Base-by-base conservation (phyloP, 2,888 invertebrate genomes). In the Cryptocephalus primarius region DNA sequence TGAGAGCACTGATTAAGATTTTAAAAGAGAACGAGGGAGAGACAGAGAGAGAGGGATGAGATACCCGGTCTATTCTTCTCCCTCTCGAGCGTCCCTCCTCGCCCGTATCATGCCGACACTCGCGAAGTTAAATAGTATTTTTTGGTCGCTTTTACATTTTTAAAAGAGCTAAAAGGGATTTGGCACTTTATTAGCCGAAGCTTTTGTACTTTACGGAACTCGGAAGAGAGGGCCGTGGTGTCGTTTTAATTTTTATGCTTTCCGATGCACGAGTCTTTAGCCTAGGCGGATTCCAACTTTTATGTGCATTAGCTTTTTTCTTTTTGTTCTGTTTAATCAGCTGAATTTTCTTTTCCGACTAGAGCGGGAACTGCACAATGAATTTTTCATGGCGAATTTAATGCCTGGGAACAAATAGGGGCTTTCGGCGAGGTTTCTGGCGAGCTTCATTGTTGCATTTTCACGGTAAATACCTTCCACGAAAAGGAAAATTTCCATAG, bases 1-100 rank as follows among this genome's bases (percentile, higher is more conserved):
- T 65, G 66, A 62, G 62, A 66, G 65, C 65, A 66, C 63, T 67
- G 68, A 68, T 68, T 68, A 68, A 68, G 67, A 68, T 67, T 68
- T 67, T 66, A 67, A 66, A 61, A 48, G 50, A 22, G 22, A 22
- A 22, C 22, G 22, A 22, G 22, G 22, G 22, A 22, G 22, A 22
- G 22, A 22, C 3, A 22, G 22, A 22, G 22, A 6, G 22, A 22
- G 22, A 22, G 22, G 6, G 22, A 22, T 22, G 22, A 22, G 2
- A 22, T 22, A 22, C 22, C 22, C 22, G 22, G 22, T 22, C 22
- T 22, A 22, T 22, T 22, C 45, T 48, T 41, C 45, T 46, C 41
- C 44, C 43, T 36, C 42, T 43, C 14, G 60, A 60, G 59, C 60
- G 60, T 60, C 54, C 52, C 55, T 59, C 52, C 57, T 56, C 60